Conservation (phyloP, 2,888 invertebrate genomes). For the Leuctra nigra region DNA sequence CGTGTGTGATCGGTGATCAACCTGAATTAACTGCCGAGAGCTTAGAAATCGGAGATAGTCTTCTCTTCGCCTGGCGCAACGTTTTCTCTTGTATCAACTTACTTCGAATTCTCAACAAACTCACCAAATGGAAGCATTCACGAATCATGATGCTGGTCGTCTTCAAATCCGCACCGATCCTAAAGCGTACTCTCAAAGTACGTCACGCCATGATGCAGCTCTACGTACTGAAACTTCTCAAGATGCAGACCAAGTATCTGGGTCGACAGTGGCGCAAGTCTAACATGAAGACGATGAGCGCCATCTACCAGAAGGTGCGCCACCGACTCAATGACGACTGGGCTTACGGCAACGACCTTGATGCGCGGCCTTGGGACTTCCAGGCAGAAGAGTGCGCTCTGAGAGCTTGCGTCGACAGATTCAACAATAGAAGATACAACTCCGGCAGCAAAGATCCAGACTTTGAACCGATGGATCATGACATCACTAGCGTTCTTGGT, state of each 20-base stretch:
- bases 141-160: conserved; percentile 99
- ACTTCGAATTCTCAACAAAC: conserved; percentile 90
- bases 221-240: conserved; percentile 93
- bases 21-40: conserved; percentile 89
- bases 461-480: conserved; percentile 66
- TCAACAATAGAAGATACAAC: conserved; percentile 83
- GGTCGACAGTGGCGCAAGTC: conserved; percentile 98
- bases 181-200: conserved; percentile 93
- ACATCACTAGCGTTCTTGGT: conserved; percentile 75
- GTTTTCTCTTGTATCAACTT: conserved; percentile 97
- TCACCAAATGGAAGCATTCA: conserved; percentile 99
- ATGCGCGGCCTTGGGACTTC: conserved; percentile 97
- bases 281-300: conserved; percentile 99
- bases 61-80: conserved; percentile 94
- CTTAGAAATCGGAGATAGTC: conserved; percentile 75
- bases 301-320: conserved; percentile 95
- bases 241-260: conserved; percentile 99
- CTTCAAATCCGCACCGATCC: conserved; percentile 97
- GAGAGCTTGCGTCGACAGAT: conserved; percentile 89
- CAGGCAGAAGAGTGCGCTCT: conserved; percentile 91
- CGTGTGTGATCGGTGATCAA: conserved; percentile 92
- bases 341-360: conserved; percentile 98
- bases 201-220: conserved; percentile 96
- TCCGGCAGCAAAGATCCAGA: conserved; percentile 44
- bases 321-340: conserved; percentile 98